Evolutionary conservation across 1,140 invertebrate genomes (phyloP), one percentile per base, ranked within the genome.

Genomic region (Drosophila insularis): DNA sequence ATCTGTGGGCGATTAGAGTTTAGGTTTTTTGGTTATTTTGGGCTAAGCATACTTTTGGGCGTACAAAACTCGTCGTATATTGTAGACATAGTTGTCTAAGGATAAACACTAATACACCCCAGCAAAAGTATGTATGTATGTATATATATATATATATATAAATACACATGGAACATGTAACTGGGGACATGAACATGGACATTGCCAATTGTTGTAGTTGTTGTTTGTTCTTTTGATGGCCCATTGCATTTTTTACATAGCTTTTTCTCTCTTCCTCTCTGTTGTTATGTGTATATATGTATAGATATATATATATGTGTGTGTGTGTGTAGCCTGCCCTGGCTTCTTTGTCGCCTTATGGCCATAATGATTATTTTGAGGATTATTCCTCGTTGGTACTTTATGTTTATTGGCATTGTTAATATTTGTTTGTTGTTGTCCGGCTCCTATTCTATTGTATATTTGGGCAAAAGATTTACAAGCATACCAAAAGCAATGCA

Each of bases 171-270:
- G 58, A 58, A 50, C 17, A 50, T 50, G 43, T 2, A 19, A 21
- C 17, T 50, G 17, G 43, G 43, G 43, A 50, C 69, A 68, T 68
- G 68, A 17, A 63, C 71, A 63, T 87, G 56, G 72, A 75, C 56
- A 61, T 58, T 67, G 68, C 66, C 70, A 78, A 69, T 50, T 50
- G 62, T 67, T 80, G 55, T 71, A 63, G 63, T 77, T 74, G 78
- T 71, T 76, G 58, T 77, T 67, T 79, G 77, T 73, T 77, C 68
- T 80, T 80, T 85, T 85, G 74, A 85, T 85, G 70, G 81, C 67
- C 80, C 68, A 81, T 87, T 86, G 81, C 81, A 86, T 74, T 86
- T 86, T 86, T 86, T 78, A 86, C 82, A 86, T 87, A 79, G 78
- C 79, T 73, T 68, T 76, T 70, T 43, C 23, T 68, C 67, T 67